Percentiles rank a stretch among this genome's conserved stretches.
phyloP scores from a whole-genome alignment of 2,113 vertebrate genomes.

The Typhlomys cinereus region DNA sequence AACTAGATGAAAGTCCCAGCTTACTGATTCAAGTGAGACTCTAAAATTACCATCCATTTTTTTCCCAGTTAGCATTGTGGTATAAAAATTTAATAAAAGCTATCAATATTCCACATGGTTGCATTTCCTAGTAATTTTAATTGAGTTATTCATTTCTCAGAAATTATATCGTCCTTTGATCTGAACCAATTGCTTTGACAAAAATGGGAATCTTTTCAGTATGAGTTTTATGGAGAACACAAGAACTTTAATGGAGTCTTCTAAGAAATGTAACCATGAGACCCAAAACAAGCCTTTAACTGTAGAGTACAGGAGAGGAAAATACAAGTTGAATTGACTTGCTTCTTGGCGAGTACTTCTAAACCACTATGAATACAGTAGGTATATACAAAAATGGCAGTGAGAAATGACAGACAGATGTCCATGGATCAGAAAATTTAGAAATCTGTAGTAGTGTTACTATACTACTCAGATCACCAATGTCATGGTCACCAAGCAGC shows the following conservation, averaged over 20 bases:
- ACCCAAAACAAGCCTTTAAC: neutral
- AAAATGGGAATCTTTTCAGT: neutral
- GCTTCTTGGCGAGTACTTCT: neutral
- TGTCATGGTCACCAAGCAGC: no score
- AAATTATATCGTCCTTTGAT: slow-evolving; percentile 13
- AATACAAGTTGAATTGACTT: neutral
- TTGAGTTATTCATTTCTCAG: slow-evolving; percentile 34
- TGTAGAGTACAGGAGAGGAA: neutral
- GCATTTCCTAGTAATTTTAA: neutral
- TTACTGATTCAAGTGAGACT: neutral
- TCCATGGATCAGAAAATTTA: neutral
- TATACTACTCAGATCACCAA: neutral
- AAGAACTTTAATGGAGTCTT: neutral
- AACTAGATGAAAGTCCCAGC: neutral
- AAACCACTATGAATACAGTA: neutral
- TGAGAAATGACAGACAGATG: neutral
- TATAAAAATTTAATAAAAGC: neutral
- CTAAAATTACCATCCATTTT: neutral
- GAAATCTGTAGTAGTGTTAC: neutral
- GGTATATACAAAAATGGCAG: neutral
- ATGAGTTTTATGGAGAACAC: neutral
- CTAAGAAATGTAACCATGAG: neutral
- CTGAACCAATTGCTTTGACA: neutral
- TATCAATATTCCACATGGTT: neutral
- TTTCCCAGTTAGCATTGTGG: neutral